A percentile compares a stretch with the other conserved stretches of the same genome.
These are phyloP conservation scores for Cybosia mesomella DNA, from an alignment of 2,888 invertebrate genomes.

Conservation along the genomic window DNA sequence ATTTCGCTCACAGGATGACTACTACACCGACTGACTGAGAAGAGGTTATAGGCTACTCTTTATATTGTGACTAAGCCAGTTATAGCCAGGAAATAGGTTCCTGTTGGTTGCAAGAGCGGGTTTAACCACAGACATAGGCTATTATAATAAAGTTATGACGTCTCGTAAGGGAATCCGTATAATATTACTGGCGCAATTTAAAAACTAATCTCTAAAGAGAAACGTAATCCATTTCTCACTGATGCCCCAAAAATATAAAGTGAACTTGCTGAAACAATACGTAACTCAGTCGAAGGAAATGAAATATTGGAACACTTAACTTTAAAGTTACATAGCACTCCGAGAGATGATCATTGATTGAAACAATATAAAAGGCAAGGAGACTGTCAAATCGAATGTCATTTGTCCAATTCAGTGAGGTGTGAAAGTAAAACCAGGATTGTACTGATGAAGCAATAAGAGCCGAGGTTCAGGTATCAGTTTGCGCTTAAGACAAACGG, in stretches of 20 bases:
- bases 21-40: too few species aligned
- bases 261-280: not conserved
- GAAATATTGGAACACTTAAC: conserved; percentile 11
- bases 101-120: too few species aligned
- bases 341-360: conserved; percentile 17
- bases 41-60: too few species aligned
- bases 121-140: too few species aligned
- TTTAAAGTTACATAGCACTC: conserved; percentile 10
- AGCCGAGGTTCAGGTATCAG: not conserved
- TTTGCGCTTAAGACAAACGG: not conserved
- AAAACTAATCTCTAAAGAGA: not conserved
- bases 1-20: too few species aligned
- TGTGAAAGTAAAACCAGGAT: conserved; percentile 9
- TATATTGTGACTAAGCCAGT: too few species aligned
- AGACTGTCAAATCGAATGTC: conserved; percentile 9
- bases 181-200: not conserved
- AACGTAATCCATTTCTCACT: not conserved
- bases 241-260: not conserved
- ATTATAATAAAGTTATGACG: too few species aligned
- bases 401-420: conserved; percentile 16
- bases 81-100: too few species aligned
- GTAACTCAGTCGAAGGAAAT: not conserved
- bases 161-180: too few species aligned
- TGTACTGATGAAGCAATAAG: conserved; percentile 8
- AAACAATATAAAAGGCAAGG: conserved; percentile 22